phyloP scores from a whole-genome alignment of 2,113 vertebrate species.

The Hippopotamus amphibius region DNA sequence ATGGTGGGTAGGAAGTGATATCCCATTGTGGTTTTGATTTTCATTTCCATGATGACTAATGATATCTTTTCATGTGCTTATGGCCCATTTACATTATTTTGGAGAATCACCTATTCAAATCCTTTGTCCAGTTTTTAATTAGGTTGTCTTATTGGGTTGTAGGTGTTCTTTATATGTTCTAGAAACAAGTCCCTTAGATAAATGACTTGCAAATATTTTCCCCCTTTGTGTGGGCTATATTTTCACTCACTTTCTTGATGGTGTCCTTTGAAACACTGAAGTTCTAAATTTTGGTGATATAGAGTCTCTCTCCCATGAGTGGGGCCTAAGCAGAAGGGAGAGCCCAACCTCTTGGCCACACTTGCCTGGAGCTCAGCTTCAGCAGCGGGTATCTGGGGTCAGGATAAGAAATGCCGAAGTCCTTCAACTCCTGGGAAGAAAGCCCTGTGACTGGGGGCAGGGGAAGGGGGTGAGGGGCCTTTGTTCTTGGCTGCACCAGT shows the following conservation, averaged over 20 bases:
- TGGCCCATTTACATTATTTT: neutral
- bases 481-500: too few relatives aligned
- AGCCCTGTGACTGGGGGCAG: neutral
- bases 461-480: neutral
- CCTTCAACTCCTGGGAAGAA: neutral
- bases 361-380: neutral
- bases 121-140: neutral
- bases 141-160: neutral
- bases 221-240: neutral
- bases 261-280: neutral
- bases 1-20: neutral
- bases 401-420: neutral
- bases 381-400: neutral
- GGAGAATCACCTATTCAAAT: neutral
- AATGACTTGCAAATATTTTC: too few relatives aligned
- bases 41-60: neutral
- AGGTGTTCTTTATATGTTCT: neutral
- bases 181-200: neutral
- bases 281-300: neutral
- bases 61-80: neutral
- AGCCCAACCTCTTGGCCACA: neutral
- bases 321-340: neutral
- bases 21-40: neutral
- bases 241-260: neutral
- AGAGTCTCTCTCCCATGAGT: neutral